Percentiles rank a stretch among this genome's conserved stretches.
phyloP scores from a whole-genome alignment of 2,797 vertebrate genomes.

The Parauchenoglanis ngamensis region DNA sequence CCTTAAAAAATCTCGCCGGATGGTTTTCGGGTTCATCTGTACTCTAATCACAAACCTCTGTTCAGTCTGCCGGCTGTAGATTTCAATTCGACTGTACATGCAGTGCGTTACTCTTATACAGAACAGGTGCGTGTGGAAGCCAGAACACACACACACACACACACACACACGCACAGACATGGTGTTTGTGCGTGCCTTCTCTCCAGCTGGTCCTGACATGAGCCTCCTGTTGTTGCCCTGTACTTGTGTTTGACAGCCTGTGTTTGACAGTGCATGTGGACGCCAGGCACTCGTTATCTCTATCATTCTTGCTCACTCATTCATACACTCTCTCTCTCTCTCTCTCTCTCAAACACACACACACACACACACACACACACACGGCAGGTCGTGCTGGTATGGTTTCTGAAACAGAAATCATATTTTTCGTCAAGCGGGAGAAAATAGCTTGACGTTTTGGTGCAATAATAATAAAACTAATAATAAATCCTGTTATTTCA shows the following conservation, averaged over 20 bases:
- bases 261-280: constrained; percentile 20
- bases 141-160: neutral
- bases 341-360: no score
- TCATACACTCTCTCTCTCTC: no score
- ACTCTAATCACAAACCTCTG: constrained; percentile 11
- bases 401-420: neutral
- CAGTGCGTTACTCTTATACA: neutral
- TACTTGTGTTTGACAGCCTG: constrained; percentile 17
- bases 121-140: neutral
- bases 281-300: constrained; percentile 16
- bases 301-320: neutral
- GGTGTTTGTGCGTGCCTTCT: neutral
- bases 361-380: neutral
- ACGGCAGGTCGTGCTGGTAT: neutral
- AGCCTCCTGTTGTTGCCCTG: constrained; percentile 9
- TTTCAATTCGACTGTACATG: neutral
- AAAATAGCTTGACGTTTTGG: neutral
- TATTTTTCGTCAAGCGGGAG: neutral
- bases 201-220: constrained; percentile 26
- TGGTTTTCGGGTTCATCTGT: neutral
- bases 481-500: neutral
- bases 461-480: no score
- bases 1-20: neutral
- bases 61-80: neutral
- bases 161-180: neutral